These are phyloP conservation scores for Boloria selene DNA, from an alignment of 2,888 invertebrate genomes.

Conservation along the genomic window DNA sequence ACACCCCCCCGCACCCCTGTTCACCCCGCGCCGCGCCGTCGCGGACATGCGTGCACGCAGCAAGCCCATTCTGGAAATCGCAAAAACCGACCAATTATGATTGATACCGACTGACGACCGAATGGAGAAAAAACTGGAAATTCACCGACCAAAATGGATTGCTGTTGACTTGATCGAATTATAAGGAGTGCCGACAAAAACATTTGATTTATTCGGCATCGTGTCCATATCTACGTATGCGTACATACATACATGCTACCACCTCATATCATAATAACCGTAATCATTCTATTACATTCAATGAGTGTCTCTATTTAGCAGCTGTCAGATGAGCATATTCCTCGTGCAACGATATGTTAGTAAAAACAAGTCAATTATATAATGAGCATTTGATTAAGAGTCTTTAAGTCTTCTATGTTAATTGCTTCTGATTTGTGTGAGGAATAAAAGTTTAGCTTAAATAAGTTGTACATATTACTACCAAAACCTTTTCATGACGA, in stretches of 20 bases:
- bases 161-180: conserved; percentile 43
- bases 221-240: conserved; percentile 30
- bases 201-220: conserved; percentile 37
- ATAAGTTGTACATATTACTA: not conserved
- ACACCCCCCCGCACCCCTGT: conserved; percentile 61
- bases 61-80: conserved; percentile 60
- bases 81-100: conserved; percentile 74
- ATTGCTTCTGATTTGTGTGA: conserved; percentile 4
- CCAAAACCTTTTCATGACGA: too few relatives aligned
- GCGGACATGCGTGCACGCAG: conserved; percentile 63
- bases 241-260: conserved; percentile 24
- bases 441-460: not conserved
- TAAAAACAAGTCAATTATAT: conserved; percentile 22
- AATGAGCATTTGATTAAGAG: conserved; percentile 17
- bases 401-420: conserved; percentile 9
- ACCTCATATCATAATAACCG: conserved; percentile 35
- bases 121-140: conserved; percentile 55
- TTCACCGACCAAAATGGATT: conserved; percentile 52
- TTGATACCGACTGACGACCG: conserved; percentile 64
- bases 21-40: conserved; percentile 34
- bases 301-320: conserved; percentile 30
- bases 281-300: conserved; percentile 32
- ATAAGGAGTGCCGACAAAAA: conserved; percentile 37
- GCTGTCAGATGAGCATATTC: conserved; percentile 22
- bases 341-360: conserved; percentile 15